Base-by-base conservation (phyloP, 2,797 vertebrate genomes). In the Dryobates pubescens region DNA sequence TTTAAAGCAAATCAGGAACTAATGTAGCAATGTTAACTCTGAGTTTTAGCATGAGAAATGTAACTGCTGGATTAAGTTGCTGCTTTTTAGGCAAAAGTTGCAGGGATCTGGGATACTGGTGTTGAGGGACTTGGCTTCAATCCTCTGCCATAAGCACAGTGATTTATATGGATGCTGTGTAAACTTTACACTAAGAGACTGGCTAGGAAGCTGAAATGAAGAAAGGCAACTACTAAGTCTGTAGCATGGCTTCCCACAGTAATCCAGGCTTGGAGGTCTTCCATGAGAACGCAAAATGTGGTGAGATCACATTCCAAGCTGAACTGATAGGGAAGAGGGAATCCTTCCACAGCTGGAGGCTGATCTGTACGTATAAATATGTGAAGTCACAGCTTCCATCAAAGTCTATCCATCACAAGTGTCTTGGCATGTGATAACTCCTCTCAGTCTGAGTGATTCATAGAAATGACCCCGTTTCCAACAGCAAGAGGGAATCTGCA, bases 361-460 rank as follows among this genome's bases (percentile, higher is more conserved):
- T 92, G 76, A 88, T 94, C 88, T 53, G 76, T 87, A 88, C 41
- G 7, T 89, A 86, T 34, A 92, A 93, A 93, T 92, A 96, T 71
- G 90, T 75, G 84, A 68, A 78, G 86, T 86, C 90, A 78, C 71
- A 88, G 86, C 84, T 89, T 88, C 89, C 73, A 83, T 81, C 94
- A 87, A 77, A 73, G 13, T 41, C 65, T 41, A 9, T 86, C 75
- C 49, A 67, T 91, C 53, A 32, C 22, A 45, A 86, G 64, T 53
- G 47, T 47, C 62, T 58, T 93, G 87, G 70, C 62, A 20, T n/a
- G 29, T 88, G 82, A 38, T 57, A 61, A 19, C 53, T 85, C 49
- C 68, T 78, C 80, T 58, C 27, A 29, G 69, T 36, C 91, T 22
- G 9, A 81, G 53, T 85, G 88, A 92, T 89, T 96, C 93, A 89